A percentile compares a stretch with the other conserved stretches of the same genome.
These are phyloP conservation scores for Sprattus sprattus DNA, from an alignment of 2,113 vertebrate species.

Conservation along the genomic window DNA sequence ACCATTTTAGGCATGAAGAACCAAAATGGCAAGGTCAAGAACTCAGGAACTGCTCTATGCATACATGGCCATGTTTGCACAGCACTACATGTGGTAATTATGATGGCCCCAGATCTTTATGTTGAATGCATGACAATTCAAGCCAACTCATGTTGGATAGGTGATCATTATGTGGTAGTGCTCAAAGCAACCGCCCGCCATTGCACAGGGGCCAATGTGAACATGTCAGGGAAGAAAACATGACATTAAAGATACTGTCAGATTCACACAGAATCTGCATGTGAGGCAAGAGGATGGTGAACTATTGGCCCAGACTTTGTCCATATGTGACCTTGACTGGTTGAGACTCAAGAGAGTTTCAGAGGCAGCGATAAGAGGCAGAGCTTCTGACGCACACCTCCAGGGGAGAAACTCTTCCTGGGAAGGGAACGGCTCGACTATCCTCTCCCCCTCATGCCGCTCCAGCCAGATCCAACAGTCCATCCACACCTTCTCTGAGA, in stretches of 20 bases:
- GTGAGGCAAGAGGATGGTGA: not conserved
- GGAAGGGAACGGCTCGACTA: not conserved
- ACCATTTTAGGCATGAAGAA: not conserved
- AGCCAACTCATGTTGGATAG: slow-evolving; percentile 39
- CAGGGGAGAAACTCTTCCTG: slow-evolving; percentile 18
- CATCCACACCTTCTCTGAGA: slow-evolving; percentile 64
- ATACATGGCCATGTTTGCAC: slow-evolving; percentile 6
- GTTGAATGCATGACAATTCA: slow-evolving; percentile 53
- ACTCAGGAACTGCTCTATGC: slow-evolving; percentile 17
- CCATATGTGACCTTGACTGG: slow-evolving; percentile 53
- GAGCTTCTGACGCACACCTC: slow-evolving; percentile 49
- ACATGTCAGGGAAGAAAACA: not conserved
- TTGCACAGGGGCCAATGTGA: not conserved
- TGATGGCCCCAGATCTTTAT: slow-evolving; percentile 32
- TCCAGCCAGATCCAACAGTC: slow-evolving; percentile 47
- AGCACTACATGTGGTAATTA: slow-evolving; percentile 10
- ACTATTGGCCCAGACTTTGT: not conserved
- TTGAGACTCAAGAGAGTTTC: slow-evolving; percentile 48
- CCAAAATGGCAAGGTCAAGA: not conserved
- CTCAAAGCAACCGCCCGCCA: not conserved
- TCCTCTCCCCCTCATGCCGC: slow-evolving; percentile 37
- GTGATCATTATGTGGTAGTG: slow-evolving; percentile 53
- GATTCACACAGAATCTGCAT: not conserved
- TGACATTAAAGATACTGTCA: not conserved
- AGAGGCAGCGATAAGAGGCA: slow-evolving; percentile 59